Percentiles rank a stretch among this genome's conserved stretches.
phyloP scores from a whole-genome alignment of 2,797 vertebrate species.

The Xenops minutus region DNA sequence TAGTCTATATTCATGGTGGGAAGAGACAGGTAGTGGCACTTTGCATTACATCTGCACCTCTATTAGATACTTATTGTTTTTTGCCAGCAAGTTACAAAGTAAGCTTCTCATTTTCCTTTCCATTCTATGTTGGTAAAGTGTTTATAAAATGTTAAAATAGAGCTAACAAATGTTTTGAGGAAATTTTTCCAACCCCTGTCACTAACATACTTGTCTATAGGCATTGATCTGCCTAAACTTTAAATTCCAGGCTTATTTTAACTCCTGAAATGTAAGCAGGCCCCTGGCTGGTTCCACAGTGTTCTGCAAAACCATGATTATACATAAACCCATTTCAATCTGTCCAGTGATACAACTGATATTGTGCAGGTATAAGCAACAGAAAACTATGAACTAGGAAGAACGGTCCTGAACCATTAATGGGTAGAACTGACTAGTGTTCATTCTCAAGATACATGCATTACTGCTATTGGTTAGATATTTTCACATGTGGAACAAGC shows the following conservation, averaged over 20 bases:
- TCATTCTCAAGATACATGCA: not conserved
- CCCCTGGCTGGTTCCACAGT: not conserved
- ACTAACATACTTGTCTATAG: accelerated
- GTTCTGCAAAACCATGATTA: not conserved
- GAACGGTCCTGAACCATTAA: not conserved
- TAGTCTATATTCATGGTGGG: not conserved
- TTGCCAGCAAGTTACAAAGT: not conserved
- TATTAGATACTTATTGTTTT: not conserved
- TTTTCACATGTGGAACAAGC: not conserved
- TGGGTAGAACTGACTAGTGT: not conserved
- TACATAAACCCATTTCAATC: not conserved
- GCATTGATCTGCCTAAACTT: not conserved
- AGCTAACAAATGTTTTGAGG: not conserved
- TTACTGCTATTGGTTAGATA: not conserved
- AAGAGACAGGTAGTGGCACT: not conserved
- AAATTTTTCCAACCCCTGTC: not conserved
- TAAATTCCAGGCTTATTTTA: not conserved
- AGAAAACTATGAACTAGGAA: not conserved
- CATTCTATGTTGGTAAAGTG: not conserved
- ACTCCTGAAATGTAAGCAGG: not conserved
- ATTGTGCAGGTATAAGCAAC: not conserved
- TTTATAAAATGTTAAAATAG: not conserved
- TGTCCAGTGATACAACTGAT: not conserved
- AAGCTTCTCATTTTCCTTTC: not conserved
- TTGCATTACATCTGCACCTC: not conserved